Evolutionary conservation across 2,797 vertebrate species (phyloP).

Genomic region (Eospalax fontanierii): DNA sequence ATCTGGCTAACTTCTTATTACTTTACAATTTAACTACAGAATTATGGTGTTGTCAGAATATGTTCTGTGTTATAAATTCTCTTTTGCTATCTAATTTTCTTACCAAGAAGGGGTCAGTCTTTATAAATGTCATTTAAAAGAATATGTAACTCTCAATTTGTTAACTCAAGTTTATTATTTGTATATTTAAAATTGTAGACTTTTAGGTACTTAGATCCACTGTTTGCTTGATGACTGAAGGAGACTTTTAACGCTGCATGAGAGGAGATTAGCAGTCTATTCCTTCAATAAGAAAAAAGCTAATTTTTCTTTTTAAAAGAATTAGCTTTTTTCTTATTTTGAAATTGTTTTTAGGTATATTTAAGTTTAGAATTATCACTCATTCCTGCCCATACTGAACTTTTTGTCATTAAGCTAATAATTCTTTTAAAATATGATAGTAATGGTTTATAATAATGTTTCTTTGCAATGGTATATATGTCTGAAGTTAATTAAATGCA

Average conservation of each 20-base stretch:
- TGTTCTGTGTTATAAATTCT: slow-evolving; percentile 36
- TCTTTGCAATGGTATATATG: not conserved
- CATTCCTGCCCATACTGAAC: not conserved
- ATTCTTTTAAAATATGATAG: not conserved
- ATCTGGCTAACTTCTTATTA: slow-evolving; percentile 7
- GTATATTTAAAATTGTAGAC: not conserved
- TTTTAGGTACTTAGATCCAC: slow-evolving; percentile 25
- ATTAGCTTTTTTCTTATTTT: slow-evolving; percentile 7
- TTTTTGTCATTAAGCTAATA: not conserved
- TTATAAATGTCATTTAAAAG: not conserved
- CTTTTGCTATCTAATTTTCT: slow-evolving; percentile 10
- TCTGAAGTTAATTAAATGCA: too few species aligned
- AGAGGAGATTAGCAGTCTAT: slow-evolving; percentile 50
- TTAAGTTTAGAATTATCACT: slow-evolving; percentile 20
- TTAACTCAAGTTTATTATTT: slow-evolving; percentile 35
- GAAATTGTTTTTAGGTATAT: not conserved
- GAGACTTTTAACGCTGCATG: not conserved
- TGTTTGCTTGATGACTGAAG: slow-evolving; percentile 31
- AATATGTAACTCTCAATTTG: not conserved
- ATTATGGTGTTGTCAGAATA: slow-evolving; percentile 24
- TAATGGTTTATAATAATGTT: not conserved
- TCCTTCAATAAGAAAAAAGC: too few species aligned
- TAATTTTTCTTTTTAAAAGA: too few species aligned
- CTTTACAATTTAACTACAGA: slow-evolving; percentile 50
- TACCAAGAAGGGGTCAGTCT: not conserved